Base-by-base conservation (phyloP, 2,888 invertebrate species). In the Pilophorus perplexus region DNA sequence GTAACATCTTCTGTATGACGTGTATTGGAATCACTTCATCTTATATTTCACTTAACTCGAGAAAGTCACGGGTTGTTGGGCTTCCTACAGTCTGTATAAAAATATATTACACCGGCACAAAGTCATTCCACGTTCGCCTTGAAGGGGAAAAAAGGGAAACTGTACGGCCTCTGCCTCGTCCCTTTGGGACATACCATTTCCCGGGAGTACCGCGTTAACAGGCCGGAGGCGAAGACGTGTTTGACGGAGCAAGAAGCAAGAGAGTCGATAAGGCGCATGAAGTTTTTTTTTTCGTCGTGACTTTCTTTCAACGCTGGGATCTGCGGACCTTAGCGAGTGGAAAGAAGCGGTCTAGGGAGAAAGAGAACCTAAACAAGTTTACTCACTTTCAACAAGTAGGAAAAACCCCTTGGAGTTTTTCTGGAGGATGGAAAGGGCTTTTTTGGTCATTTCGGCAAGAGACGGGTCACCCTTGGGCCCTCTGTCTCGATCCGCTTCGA, bases 361-460 rank as follows among this genome's bases (percentile, higher is more conserved):
- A 18, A 64, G 18, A 28, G 18, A 28, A 64, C 33, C 27, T 14
- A 6, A 38, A 33, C 62, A 52, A 55, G 57, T 25, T 54, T 48
- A 72, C 79, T 77, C 75, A 86, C 87, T 87, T 82, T 88, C 88
- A 54, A 88, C 84, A 73, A 88, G 84, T 68, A 88, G 79, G 75
- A 88, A 86, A 77, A 86, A 88, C 72, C 88, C 88, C 74, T 86
- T 85, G 71, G 86, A 84, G 75, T 88, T 88, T 76, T 85, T 86
- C 69, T 82, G 79, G 55, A 89, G 79, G 72, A 89, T 83, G 44
- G 84, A 83, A 52, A 89, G 80, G 4, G 88, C 88, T 42, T 85
- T 85, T 52, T 85, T 80, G 28, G 88, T 87, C 89, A 89, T 89
- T 74, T 88, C 88, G 1, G 87, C 84, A 20, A 89, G 77, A 0